These are phyloP conservation scores for Temnothorax longispinosus DNA, from an alignment of 1,140 invertebrate species.

Conservation along the genomic window DNA sequence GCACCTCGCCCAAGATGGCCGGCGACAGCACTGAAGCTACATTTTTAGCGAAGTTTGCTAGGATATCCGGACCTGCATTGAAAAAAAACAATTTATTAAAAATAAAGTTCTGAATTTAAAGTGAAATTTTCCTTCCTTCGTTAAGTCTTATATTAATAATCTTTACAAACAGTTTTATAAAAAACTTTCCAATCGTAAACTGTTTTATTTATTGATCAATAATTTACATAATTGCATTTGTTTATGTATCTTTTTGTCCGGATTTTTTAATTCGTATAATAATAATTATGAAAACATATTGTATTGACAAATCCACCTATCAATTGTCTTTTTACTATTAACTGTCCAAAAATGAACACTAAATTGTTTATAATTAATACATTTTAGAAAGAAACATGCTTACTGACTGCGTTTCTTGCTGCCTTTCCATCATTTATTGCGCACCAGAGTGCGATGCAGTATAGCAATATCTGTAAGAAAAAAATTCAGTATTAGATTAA, in stretches of 20 bases:
- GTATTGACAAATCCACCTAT: neutral
- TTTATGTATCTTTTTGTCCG: neutral
- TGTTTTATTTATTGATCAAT: neutral
- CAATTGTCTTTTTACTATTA: neutral
- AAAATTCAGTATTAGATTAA: constrained; percentile 7
- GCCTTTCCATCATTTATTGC: constrained; percentile 17
- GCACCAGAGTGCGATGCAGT: constrained; percentile 50
- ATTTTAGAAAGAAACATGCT: constrained; percentile 34
- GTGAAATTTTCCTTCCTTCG: neutral
- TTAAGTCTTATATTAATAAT: neutral
- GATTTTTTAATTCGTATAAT: neutral
- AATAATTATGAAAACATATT: neutral
- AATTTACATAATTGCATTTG: neutral
- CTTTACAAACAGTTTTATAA: neutral
- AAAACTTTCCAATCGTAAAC: neutral
- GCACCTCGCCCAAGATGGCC: constrained; percentile 65
- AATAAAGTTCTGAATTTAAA: neutral
- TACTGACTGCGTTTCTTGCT: constrained; percentile 65
- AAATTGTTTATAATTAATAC: neutral
- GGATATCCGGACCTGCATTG: constrained; percentile 68
- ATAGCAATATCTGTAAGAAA: constrained; percentile 49
- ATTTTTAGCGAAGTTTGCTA: constrained; percentile 74
- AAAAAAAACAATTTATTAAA: constrained; percentile 8
- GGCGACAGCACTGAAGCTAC: constrained; percentile 72
- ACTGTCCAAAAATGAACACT: neutral